A percentile compares a stretch with the other conserved stretches of the same genome.
phyloP scores from a whole-genome alignment of 1,140 invertebrate genomes.

The Onthophagus taurus region DNA sequence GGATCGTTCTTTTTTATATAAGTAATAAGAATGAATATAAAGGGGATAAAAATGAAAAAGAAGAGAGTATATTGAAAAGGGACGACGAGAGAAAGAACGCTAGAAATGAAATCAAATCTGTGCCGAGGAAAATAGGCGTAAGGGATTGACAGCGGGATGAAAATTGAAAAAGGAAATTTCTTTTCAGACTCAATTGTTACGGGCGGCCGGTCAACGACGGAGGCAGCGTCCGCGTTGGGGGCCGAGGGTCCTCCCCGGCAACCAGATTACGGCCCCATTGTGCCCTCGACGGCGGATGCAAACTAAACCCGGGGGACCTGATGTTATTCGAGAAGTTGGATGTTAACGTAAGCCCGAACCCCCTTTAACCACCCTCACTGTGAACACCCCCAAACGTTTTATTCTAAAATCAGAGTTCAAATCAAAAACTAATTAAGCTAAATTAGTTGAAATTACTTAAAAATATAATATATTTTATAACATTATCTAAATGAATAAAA shows the following conservation, averaged over 20 bases:
- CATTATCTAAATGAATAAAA: too few relatives aligned
- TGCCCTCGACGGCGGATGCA: constrained; percentile 22
- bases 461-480: too few relatives aligned
- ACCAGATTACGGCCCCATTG: constrained; percentile 22
- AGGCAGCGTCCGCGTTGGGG: neutral
- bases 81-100: constrained; percentile 16
- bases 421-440: too few relatives aligned
- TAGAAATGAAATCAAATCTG: constrained; percentile 36
- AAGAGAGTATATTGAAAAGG: too few relatives aligned
- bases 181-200: constrained; percentile 37
- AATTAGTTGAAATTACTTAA: too few relatives aligned
- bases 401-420: too few relatives aligned
- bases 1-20: too few relatives aligned
- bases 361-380: too few relatives aligned
- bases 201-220: constrained; percentile 22
- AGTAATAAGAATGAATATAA: too few relatives aligned
- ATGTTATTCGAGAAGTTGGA: constrained; percentile 23
- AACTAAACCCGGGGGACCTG: constrained; percentile 23
- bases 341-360: constrained; percentile 19
- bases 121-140: constrained; percentile 36
- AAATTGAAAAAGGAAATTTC: constrained; percentile 40
- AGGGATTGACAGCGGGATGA: constrained; percentile 35
- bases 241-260: neutral
- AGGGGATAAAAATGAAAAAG: too few relatives aligned
- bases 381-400: too few relatives aligned